phyloP scores from a whole-genome alignment of 37 sponge, comb jelly and placozoan species.

The Beroe forskalii region DNA sequence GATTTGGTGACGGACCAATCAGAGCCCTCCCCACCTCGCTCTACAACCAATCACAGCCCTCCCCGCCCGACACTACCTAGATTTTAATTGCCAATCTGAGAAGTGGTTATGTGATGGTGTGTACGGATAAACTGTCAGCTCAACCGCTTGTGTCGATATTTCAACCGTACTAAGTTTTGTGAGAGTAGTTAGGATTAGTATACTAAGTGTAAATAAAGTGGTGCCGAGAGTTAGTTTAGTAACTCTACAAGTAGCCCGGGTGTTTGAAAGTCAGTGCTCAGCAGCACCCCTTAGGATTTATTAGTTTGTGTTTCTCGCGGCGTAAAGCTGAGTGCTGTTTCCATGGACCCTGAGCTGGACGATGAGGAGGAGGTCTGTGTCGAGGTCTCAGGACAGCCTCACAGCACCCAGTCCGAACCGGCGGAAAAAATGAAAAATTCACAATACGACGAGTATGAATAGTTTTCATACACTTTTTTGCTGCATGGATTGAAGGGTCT shows the following conservation, averaged over 20 bases:
- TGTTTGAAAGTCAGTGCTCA: too few species aligned
- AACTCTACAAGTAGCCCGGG: too few species aligned
- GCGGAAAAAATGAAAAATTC: slow-evolving; percentile 25
- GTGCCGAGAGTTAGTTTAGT: too few species aligned
- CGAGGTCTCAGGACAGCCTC: slow-evolving; percentile 53
- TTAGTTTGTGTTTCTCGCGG: too few species aligned
- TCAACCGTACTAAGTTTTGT: neutral
- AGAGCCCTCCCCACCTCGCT: neutral
- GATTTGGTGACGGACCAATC: neutral
- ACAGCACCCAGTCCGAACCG: neutral
- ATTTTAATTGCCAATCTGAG: slow-evolving; percentile 55
- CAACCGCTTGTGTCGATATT: neutral
- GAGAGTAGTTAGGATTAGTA: too few species aligned
- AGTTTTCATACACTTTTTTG: neutral
- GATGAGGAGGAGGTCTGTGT: slow-evolving; percentile 45
- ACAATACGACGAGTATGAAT: slow-evolving; percentile 56
- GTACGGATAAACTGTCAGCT: neutral
- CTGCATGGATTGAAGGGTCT: neutral
- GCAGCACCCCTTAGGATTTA: too few species aligned
- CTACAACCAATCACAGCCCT: neutral
- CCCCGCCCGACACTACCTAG: slow-evolving; percentile 11
- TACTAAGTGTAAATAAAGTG: too few species aligned
- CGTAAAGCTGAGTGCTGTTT: too few species aligned
- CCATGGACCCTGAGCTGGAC: slow-evolving; percentile 41
- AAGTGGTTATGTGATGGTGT: slow-evolving; percentile 10